phyloP scores from a whole-genome alignment of 1,140 invertebrate species.

The Dreissena rostriformis region DNA sequence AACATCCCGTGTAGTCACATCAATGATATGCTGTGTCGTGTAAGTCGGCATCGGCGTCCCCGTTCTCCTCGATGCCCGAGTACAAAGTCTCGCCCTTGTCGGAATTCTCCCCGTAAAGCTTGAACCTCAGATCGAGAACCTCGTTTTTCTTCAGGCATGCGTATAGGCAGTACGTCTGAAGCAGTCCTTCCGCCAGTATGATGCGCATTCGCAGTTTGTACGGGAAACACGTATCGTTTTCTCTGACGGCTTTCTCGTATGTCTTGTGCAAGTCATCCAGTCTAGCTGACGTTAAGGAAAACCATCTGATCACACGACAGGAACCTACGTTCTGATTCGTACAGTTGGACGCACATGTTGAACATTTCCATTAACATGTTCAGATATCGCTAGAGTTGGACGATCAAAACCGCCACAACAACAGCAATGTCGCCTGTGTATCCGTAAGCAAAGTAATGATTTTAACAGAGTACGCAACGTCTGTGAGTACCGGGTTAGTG shows the following conservation, averaged over 20 bases:
- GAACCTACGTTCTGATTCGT: slow-evolving; percentile 23
- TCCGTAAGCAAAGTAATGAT: not conserved
- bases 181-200: slow-evolving; percentile 10
- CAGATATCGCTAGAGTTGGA: no score
- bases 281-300: slow-evolving; percentile 20
- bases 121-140: slow-evolving; percentile 26
- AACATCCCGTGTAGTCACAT: no score
- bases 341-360: slow-evolving; percentile 21
- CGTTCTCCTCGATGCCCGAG: not conserved
- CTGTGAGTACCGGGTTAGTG: no score
- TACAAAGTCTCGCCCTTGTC: slow-evolving; percentile 21
- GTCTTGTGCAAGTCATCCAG: not conserved
- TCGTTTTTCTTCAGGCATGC: slow-evolving; percentile 32
- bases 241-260: not conserved
- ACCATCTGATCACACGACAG: slow-evolving; percentile 23
- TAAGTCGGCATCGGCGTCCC: not conserved
- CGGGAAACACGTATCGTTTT: slow-evolving; percentile 17
- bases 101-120: slow-evolving; percentile 27
- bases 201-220: slow-evolving; percentile 41
- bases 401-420: no score
- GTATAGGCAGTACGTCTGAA: slow-evolving; percentile 27
- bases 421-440: not conserved
- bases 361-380: slow-evolving; percentile 21
- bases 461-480: no score
- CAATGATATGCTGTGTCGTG: no score